These are phyloP conservation scores for Stichopus chloronotus DNA, from an alignment of 35 echinoderm and acorn worm species.

Conservation along the genomic window DNA sequence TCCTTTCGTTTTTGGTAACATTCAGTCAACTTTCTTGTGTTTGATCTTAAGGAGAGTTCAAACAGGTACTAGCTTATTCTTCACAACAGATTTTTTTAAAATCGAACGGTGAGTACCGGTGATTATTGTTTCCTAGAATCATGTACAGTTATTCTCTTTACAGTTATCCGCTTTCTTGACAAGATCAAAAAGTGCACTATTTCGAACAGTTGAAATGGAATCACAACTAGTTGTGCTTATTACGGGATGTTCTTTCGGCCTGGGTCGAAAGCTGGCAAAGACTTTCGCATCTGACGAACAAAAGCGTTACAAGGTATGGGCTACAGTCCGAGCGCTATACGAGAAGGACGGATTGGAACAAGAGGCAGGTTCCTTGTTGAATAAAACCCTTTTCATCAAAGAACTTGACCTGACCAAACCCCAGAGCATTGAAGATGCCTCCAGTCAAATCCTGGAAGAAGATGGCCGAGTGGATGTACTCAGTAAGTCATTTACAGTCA, in stretches of 20 bases:
- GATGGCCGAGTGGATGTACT: constrained; percentile 20
- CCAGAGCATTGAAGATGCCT: constrained; percentile 11
- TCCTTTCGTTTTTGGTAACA: no score
- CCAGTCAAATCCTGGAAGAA: not conserved
- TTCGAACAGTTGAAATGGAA: no score
- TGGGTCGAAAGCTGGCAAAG: constrained; percentile 2
- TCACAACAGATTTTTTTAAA: no score
- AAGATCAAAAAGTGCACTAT: no score
- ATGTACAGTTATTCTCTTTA: no score
- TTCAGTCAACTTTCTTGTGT: no score
- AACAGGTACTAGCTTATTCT: no score
- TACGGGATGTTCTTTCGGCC: constrained; percentile 37
- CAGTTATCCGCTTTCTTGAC: no score
- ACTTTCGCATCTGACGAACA: constrained; percentile 14
- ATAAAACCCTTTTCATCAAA: not conserved
- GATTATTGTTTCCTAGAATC: no score
- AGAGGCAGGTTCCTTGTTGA: constrained; percentile 17
- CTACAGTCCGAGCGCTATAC: not conserved
- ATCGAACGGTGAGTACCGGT: no score
- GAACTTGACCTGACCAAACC: constrained; percentile 27
- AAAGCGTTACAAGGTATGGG: constrained; percentile 28
- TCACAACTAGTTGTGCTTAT: constrained; percentile 22
- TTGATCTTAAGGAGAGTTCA: no score
- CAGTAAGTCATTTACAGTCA: not conserved
- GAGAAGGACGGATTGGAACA: not conserved